phyloP scores from a whole-genome alignment of 2,113 vertebrate genomes.

The Elachura formosa region DNA sequence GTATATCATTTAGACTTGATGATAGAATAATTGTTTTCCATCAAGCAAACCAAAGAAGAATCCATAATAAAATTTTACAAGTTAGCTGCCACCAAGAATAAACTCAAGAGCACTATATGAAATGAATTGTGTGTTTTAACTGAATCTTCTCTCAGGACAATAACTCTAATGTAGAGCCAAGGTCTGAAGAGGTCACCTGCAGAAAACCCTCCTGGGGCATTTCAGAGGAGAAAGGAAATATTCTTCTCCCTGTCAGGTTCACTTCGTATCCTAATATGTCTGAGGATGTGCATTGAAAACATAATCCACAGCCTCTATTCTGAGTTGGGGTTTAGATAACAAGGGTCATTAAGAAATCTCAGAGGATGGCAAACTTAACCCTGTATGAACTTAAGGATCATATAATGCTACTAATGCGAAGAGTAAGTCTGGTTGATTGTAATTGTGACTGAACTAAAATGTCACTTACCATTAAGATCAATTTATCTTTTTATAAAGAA shows the following conservation, averaged over 20 bases:
- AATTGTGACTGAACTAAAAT: slow-evolving; percentile 57
- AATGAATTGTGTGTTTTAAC: slow-evolving; percentile 82
- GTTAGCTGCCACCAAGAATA: slow-evolving; percentile 78
- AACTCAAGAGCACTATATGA: slow-evolving; percentile 80
- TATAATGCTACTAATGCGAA: neutral
- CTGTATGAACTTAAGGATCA: slow-evolving; percentile 59
- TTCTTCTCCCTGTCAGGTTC: slow-evolving; percentile 72
- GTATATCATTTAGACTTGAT: slow-evolving; percentile 56
- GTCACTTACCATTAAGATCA: slow-evolving; percentile 69
- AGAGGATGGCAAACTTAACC: slow-evolving; percentile 71
- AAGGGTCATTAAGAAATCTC: slow-evolving; percentile 68
- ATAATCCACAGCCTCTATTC: slow-evolving; percentile 49
- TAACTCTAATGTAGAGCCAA: slow-evolving; percentile 80
- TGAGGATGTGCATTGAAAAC: slow-evolving; percentile 71
- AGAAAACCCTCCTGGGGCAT: slow-evolving; percentile 70
- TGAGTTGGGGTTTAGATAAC: slow-evolving; percentile 58
- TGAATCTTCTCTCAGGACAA: slow-evolving; percentile 82
- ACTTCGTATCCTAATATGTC: slow-evolving; percentile 72
- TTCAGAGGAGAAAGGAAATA: slow-evolving; percentile 73
- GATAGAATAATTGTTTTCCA: slow-evolving; percentile 72
- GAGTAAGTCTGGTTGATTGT: slow-evolving; percentile 42
- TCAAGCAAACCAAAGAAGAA: slow-evolving; percentile 72
- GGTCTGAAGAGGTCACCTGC: slow-evolving; percentile 75
- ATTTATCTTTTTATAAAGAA: neutral
- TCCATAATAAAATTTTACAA: slow-evolving; percentile 82